phyloP scores from a whole-genome alignment of 37 sponge, comb jelly and placozoan species.

The Halisarca cf. caerulea region DNA sequence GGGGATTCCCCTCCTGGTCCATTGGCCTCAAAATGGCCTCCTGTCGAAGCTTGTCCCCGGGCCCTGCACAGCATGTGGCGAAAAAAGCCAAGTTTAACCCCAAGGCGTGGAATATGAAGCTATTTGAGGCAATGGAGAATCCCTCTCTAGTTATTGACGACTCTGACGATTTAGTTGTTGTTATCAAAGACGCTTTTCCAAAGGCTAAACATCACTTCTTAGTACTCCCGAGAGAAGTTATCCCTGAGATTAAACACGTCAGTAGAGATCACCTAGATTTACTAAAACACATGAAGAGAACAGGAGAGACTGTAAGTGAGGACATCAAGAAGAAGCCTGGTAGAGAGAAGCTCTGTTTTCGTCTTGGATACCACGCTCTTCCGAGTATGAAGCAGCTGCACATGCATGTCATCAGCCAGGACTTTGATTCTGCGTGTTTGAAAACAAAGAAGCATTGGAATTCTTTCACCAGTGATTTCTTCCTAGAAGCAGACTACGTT shows the following conservation, averaged over 20 bases:
- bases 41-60: too few relatives aligned
- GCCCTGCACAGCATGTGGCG: too few relatives aligned
- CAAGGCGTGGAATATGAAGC: slow-evolving; percentile 14
- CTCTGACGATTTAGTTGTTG: slow-evolving; percentile 12
- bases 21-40: slow-evolving; percentile 5
- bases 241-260: not conserved
- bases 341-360: not conserved
- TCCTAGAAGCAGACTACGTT: not conserved
- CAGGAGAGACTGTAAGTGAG: not conserved
- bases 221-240: not conserved
- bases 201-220: slow-evolving; percentile 2
- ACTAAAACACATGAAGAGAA: slow-evolving; percentile 25
- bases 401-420: slow-evolving; percentile 36
- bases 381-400: slow-evolving; percentile 43
- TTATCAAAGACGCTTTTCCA: slow-evolving; percentile 23
- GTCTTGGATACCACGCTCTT: slow-evolving; percentile 21
- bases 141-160: slow-evolving; percentile 28
- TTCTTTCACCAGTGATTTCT: slow-evolving; percentile 28
- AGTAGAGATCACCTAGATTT: not conserved
- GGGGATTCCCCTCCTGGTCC: not conserved
- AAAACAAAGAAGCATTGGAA: slow-evolving; percentile 22
- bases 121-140: slow-evolving; percentile 20
- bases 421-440: slow-evolving; percentile 27
- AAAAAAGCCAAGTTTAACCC: too few relatives aligned
- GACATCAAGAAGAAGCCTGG: too few relatives aligned